A percentile compares a stretch with the other conserved stretches of the same genome.
phyloP scores from a whole-genome alignment of 2,113 vertebrate species.

The Oceanodroma tethys region DNA sequence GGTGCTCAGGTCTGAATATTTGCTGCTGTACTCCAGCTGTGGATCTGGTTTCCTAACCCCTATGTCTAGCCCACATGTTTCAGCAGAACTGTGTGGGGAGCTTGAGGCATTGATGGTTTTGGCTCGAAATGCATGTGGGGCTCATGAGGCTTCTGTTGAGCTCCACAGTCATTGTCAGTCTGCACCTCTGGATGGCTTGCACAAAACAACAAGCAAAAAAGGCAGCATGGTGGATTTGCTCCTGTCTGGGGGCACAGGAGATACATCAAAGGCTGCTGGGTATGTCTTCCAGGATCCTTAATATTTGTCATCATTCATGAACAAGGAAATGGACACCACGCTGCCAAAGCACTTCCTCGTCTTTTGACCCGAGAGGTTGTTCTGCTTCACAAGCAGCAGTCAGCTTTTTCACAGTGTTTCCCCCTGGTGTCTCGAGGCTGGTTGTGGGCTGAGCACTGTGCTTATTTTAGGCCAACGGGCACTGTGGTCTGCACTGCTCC shows the following conservation, averaged over 20 bases:
- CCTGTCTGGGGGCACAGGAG: not conserved
- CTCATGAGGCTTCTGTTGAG: not conserved
- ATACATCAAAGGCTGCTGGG: not conserved
- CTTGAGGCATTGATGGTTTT: fast-evolving
- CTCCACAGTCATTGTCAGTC: no score
- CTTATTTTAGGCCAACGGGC: not conserved
- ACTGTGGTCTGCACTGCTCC: not conserved
- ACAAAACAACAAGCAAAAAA: not conserved
- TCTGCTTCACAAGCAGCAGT: not conserved
- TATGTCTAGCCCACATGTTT: not conserved
- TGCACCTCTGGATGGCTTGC: not conserved
- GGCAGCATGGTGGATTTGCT: not conserved
- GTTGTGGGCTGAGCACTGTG: not conserved
- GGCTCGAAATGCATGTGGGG: not conserved
- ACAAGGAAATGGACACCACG: fast-evolving
- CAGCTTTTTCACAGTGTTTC: not conserved
- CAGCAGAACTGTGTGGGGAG: not conserved
- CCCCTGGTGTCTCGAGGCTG: not conserved
- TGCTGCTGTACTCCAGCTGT: not conserved
- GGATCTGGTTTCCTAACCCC: not conserved
- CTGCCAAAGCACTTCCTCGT: not conserved
- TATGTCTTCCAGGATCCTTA: not conserved
- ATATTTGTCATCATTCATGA: not conserved
- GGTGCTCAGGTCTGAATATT: not conserved
- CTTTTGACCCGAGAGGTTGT: not conserved